These are phyloP conservation scores for Drosophila infuscata DNA, from an alignment of 2,888 invertebrate genomes.

Conservation along the genomic window DNA sequence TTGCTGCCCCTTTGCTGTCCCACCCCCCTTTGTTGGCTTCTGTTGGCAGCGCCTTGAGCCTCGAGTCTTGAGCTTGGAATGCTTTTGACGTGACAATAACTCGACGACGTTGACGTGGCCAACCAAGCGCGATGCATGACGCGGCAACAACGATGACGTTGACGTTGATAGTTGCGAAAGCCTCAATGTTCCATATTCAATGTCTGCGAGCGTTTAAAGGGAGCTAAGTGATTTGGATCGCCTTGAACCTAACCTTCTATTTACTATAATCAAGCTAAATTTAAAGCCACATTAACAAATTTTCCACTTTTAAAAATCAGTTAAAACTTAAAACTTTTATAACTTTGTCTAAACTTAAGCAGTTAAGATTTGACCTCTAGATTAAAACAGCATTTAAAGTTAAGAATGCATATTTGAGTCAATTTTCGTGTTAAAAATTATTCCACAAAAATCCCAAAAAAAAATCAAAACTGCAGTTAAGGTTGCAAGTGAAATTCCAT, in stretches of 20 bases:
- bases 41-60: conserved; percentile 28
- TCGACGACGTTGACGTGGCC: conserved; percentile 43
- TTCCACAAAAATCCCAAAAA: no score
- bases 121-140: conserved; percentile 47
- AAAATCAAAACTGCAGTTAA: not conserved
- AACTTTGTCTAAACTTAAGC: not conserved
- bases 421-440: not conserved
- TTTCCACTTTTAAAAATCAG: not conserved
- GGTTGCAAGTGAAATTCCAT: not conserved
- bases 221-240: not conserved
- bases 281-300: not conserved
- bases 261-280: not conserved
- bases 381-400: not conserved
- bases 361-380: not conserved
- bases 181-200: conserved; percentile 22
- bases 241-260: not conserved
- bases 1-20: not conserved
- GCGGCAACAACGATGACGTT: conserved; percentile 29
- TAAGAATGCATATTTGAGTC: not conserved
- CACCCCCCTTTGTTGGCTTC: conserved; percentile 4
- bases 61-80: conserved; percentile 23
- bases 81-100: conserved; percentile 64
- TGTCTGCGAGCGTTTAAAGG: conserved; percentile 1
- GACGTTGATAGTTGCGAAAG: not conserved
- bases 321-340: not conserved